Evolutionary conservation across 2,888 invertebrate species (phyloP).

Genomic region (Drosophila algonquin): DNA sequence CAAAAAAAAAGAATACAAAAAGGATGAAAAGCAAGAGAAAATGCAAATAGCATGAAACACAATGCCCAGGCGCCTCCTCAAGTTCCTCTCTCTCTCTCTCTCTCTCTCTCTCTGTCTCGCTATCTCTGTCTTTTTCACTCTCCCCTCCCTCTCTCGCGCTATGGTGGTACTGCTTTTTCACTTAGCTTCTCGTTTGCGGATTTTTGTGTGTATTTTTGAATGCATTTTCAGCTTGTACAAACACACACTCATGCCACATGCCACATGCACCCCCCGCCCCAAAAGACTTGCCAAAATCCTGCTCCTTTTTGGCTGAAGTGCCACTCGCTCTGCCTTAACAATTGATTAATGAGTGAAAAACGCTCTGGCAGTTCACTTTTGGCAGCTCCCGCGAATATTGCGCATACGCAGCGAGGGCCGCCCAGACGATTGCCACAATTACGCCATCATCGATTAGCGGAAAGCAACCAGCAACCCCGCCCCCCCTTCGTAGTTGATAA

Average conservation of each 20-base stretch:
- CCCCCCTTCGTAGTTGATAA: not conserved
- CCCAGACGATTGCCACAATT: conserved; percentile 42
- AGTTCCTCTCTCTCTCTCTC: conserved; percentile 37
- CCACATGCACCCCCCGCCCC: not conserved
- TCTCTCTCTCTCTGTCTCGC: not conserved
- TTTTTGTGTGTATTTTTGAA: conserved; percentile 73
- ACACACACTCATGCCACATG: conserved; percentile 29
- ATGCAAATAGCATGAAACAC: conserved; percentile 76
- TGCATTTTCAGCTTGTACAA: conserved; percentile 74
- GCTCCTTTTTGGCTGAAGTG: conserved; percentile 21
- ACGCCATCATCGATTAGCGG: conserved; percentile 54
- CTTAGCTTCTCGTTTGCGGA: conserved; percentile 66
- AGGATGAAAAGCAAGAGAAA: conserved; percentile 38
- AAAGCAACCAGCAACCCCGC: not conserved
- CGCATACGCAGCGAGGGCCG: conserved; percentile 63
- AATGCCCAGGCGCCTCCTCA: conserved; percentile 68
- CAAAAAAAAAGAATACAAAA: conserved; percentile 56
- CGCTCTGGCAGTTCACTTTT: conserved; percentile 72
- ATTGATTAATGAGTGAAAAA: conserved; percentile 76
- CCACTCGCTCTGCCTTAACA: conserved; percentile 69
- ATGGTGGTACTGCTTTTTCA: conserved; percentile 60
- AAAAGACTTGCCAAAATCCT: conserved; percentile 60
- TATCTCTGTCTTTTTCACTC: conserved; percentile 17
- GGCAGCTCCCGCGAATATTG: conserved; percentile 56
- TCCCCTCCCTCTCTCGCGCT: conserved; percentile 11